Conservation (phyloP, 2,888 invertebrate species). For the Lymantria dispar region DNA sequence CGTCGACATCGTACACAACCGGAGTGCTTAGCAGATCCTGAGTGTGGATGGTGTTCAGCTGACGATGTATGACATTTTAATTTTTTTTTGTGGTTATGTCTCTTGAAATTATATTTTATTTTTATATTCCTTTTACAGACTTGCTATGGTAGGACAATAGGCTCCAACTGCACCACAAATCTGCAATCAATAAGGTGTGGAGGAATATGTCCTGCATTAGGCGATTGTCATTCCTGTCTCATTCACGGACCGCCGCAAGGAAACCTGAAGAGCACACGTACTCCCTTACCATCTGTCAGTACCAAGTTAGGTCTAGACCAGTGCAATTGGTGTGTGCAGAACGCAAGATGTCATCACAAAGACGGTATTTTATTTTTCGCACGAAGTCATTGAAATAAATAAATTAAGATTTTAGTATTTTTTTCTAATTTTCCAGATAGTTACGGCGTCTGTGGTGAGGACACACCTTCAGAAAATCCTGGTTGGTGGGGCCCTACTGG, state of each 20-base stretch:
- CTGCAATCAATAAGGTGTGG: slow-evolving; percentile 93
- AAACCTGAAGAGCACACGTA: slow-evolving; percentile 54
- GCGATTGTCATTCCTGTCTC: slow-evolving; percentile 95
- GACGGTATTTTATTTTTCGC: slow-evolving; percentile 78
- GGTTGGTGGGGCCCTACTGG: slow-evolving; percentile 96
- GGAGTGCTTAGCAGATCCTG: slow-evolving; percentile 94
- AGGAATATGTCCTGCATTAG: slow-evolving; percentile 93
- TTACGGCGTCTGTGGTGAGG: slow-evolving; percentile 93
- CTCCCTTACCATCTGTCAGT: slow-evolving; percentile 83
- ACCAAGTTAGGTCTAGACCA: slow-evolving; percentile 90
- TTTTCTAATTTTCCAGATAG: slow-evolving; percentile 75
- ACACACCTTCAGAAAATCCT: slow-evolving; percentile 90
- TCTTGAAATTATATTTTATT: background rate
- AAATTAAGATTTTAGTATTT: background rate
- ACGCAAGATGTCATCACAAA: slow-evolving; percentile 93
- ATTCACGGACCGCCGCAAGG: slow-evolving; percentile 87
- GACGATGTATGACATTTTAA: slow-evolving; percentile 80
- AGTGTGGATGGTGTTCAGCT: slow-evolving; percentile 96
- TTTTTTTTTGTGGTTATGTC: background rate
- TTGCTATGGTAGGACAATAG: slow-evolving; percentile 92
- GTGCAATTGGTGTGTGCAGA: slow-evolving; percentile 97
- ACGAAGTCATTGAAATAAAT: background rate
- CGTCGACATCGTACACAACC: slow-evolving; percentile 87
- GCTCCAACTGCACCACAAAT: slow-evolving; percentile 95
- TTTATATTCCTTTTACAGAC: slow-evolving; percentile 57